Conservation (phyloP, 2,113 vertebrate species). For the Pluvialis apricaria region DNA sequence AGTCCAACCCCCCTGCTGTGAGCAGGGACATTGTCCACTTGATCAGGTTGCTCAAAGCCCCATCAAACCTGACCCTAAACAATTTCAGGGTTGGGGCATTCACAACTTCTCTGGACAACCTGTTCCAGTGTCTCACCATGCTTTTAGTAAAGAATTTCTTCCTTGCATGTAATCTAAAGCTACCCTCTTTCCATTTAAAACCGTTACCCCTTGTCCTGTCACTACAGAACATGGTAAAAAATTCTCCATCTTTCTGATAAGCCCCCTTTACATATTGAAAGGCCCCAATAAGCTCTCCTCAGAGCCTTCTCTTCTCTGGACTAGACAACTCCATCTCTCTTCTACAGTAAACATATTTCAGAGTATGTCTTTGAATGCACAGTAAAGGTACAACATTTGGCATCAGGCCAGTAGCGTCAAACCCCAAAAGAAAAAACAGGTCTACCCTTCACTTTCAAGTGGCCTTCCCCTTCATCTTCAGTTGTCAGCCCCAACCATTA, state of each 20-base stretch:
- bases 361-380: background rate
- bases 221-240: background rate
- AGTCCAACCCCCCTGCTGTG: too few species aligned
- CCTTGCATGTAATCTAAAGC: background rate
- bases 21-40: too few species aligned
- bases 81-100: too few species aligned
- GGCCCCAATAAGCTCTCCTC: background rate
- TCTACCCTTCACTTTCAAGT: background rate
- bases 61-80: too few species aligned
- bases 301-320: background rate
- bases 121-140: background rate
- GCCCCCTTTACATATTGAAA: background rate
- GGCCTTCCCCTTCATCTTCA: background rate
- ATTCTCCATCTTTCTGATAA: background rate
- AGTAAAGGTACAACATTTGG: background rate
- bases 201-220: background rate
- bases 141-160: background rate
- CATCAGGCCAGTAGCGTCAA: background rate
- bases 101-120: background rate
- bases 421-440: background rate
- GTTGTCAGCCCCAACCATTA: background rate
- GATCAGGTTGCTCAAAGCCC: too few species aligned
- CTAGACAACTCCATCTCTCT: background rate
- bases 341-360: background rate
- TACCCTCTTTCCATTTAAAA: background rate